Percentiles rank a stretch among this genome's conserved stretches.
Evolutionary conservation across 37 sponge, comb jelly and placozoan genomes (phyloP).

Genomic region (Oscarella lobularis): DNA sequence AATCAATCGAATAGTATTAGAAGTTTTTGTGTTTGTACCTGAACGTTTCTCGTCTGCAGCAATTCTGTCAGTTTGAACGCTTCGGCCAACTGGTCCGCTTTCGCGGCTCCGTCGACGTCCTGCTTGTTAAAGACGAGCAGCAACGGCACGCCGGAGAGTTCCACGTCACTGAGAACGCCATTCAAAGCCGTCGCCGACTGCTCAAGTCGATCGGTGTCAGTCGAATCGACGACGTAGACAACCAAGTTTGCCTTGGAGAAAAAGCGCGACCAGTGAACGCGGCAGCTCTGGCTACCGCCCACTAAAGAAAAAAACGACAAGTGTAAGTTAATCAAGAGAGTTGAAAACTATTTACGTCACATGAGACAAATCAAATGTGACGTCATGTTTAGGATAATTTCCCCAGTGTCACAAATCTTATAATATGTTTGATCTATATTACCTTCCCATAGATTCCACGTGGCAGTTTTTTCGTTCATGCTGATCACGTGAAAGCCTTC

Average conservation of each 20-base stretch:
- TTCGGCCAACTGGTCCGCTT: background rate
- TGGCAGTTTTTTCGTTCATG: background rate
- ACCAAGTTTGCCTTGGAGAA: background rate
- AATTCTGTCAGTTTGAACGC: background rate
- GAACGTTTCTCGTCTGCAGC: background rate
- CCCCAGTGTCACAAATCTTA: background rate
- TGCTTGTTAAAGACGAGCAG: background rate
- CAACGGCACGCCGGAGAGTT: background rate
- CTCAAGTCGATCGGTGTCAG: background rate
- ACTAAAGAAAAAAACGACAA: too few relatives aligned
- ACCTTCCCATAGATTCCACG: conserved; percentile 2
- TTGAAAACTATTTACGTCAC: too few relatives aligned
- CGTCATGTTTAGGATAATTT: too few relatives aligned
- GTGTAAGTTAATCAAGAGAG: too few relatives aligned
- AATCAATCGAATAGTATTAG: too few relatives aligned
- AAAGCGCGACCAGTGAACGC: background rate
- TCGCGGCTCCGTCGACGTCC: background rate
- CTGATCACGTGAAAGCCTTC: background rate
- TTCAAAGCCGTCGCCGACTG: background rate
- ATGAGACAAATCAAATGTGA: too few relatives aligned
- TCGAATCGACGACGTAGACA: background rate
- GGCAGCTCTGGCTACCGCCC: background rate
- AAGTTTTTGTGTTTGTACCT: background rate
- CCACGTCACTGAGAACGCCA: background rate
- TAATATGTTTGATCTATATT: background rate